Base-by-base conservation (phyloP, 2,888 invertebrate genomes). In the Synanthedon andrenaeformis region DNA sequence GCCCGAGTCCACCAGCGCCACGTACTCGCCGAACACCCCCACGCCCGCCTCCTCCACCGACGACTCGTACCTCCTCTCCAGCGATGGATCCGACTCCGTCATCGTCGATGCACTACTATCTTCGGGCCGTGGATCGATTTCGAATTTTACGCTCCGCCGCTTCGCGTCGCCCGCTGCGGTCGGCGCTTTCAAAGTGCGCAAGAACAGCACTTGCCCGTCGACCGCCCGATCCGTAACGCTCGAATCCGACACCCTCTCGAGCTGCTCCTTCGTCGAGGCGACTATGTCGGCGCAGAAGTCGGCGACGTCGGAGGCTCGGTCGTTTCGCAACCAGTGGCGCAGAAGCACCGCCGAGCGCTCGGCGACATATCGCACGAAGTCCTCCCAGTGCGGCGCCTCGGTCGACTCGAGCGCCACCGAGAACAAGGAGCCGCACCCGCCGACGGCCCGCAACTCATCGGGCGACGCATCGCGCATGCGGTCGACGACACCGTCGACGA, bases 161-260 rank as follows among this genome's bases (percentile, higher is more conserved):
- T 74, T 79, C 53, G 71, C 78, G 2, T 53, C 19, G 10, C 74
- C 78, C 4, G 65, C 68, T 2, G 56, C 41, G 42, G 73, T 67
- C 0, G 73, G 55, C 0, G 64, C 63, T 53, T 75, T 77, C 49
- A 86, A 58, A 0, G 75, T 71, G 45, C 67, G 72, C 42, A 85
- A 58, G 0, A 82, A 55, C 8, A 77, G 52, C 3, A 74, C 66
- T 45, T 84, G 85, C 0, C 64, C 63, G 10, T 90, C 66, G 75
- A 87, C 63, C 69, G 85, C 66, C 76, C 86, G 55, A 74, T 76
- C 53, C 65, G 85, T 59, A 72, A 86, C 72, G 0, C 78, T 74
- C 55, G 74, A 72, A 49, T 75, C 76, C 0, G 89, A 82, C n/a
- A 90, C 63, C 42, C 64, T 70, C 50, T 79, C 76, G 13, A 82